Evolutionary conservation across 2,888 invertebrate species (phyloP).

Genomic region (Drosophila gaucha): DNA sequence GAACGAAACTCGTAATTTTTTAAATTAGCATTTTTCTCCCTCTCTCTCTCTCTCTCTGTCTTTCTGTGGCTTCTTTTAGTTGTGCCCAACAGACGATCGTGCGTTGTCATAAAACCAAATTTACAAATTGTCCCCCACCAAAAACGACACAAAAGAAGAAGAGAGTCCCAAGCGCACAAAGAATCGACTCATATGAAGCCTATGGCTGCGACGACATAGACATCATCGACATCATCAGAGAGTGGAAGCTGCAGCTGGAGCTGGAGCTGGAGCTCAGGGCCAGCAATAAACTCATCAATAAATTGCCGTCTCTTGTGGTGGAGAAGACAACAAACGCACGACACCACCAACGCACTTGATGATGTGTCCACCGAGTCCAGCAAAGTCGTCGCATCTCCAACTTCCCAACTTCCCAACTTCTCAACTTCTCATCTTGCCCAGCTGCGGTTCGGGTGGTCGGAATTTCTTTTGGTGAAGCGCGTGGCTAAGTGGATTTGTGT

Average conservation of each 20-base stretch:
- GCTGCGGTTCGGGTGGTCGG: slow-evolving; percentile 55
- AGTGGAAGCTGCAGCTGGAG: slow-evolving; percentile 6
- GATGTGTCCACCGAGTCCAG: slow-evolving; percentile 28
- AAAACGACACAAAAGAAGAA: slow-evolving; percentile 31
- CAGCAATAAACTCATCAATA: slow-evolving; percentile 84
- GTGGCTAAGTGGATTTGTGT: slow-evolving; percentile 84
- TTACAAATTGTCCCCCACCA: slow-evolving; percentile 81
- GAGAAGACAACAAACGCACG: slow-evolving; percentile 21
- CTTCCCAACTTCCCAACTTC: too few species aligned
- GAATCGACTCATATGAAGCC: slow-evolving; percentile 68
- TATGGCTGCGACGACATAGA: slow-evolving; percentile 68
- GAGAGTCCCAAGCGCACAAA: slow-evolving; percentile 57
- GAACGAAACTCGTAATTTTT: slow-evolving; percentile 83
- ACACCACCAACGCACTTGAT: slow-evolving; percentile 63
- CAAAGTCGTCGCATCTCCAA: slow-evolving; percentile 1
- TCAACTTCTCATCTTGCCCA: slow-evolving; percentile 4
- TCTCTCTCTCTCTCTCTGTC: not conserved
- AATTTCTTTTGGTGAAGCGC: slow-evolving; percentile 55
- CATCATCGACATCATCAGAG: slow-evolving; percentile 72
- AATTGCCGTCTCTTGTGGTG: slow-evolving; percentile 75
- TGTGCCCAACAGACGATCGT: slow-evolving; percentile 54
- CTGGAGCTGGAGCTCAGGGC: slow-evolving; percentile 15
- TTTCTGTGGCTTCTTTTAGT: not conserved
- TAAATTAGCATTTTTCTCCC: slow-evolving; percentile 79
- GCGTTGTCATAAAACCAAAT: slow-evolving; percentile 81